These are phyloP conservation scores for Uropsilus gracilis DNA, from an alignment of 2,113 vertebrate genomes.

Conservation along the genomic window DNA sequence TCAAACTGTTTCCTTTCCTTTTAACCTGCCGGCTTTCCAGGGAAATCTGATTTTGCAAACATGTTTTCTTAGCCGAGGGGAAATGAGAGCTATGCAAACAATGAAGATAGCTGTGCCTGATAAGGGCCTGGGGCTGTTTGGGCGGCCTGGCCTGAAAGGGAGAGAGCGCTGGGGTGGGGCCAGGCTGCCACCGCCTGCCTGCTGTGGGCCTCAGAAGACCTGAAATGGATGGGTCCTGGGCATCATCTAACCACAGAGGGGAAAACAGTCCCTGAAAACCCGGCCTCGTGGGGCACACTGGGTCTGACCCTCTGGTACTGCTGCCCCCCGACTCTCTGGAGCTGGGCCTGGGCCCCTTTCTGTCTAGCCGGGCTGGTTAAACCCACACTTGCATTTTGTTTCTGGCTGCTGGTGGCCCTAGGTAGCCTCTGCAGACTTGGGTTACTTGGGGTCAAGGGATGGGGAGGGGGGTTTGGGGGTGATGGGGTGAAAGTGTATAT, in stretches of 20 bases:
- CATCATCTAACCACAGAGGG: background rate
- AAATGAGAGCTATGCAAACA: conserved; percentile 62
- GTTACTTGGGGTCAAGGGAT: background rate
- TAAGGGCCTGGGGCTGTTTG: background rate
- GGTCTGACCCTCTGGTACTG: background rate
- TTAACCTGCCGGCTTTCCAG: conserved; percentile 69
- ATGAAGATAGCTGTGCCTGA: conserved; percentile 24
- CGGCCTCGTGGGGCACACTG: too few species aligned
- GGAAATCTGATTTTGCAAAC: conserved; percentile 77
- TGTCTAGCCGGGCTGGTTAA: background rate
- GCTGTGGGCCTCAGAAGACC: background rate
- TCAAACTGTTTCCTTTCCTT: conserved; percentile 70
- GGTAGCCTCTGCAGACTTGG: background rate
- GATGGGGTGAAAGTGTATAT: background rate
- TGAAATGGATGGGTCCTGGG: background rate
- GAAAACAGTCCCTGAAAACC: too few species aligned
- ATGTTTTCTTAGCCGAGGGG: conserved; percentile 74
- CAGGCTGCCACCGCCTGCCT: background rate
- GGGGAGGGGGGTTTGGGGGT: too few species aligned
- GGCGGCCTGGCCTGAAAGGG: background rate
- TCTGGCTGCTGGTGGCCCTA: background rate
- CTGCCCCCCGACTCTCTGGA: fast-evolving
- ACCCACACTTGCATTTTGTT: background rate
- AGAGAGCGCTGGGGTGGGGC: background rate
- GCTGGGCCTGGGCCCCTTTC: background rate